These are phyloP conservation scores for Bathynomus jamesi DNA, from an alignment of 1,140 invertebrate species.

Conservation along the genomic window DNA sequence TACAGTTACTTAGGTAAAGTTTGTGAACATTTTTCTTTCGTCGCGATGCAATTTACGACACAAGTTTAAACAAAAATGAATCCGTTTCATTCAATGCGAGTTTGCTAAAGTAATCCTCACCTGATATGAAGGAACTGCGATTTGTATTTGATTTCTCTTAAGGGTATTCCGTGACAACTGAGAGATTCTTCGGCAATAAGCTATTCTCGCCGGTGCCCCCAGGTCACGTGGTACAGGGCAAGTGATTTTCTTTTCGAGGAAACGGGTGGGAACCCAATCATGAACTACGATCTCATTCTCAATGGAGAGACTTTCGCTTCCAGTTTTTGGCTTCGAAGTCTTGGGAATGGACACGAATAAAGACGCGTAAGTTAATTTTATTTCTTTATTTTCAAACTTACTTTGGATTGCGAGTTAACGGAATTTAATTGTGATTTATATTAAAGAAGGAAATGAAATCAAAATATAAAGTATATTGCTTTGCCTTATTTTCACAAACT, in stretches of 20 bases:
- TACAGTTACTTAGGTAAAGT: constrained; percentile 88
- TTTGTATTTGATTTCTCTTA: too few species aligned
- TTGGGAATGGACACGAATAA: constrained; percentile 74
- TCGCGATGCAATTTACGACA: too few species aligned
- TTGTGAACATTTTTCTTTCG: neutral
- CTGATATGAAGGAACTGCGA: too few species aligned
- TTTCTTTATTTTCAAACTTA: too few species aligned
- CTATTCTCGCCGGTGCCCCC: constrained; percentile 73
- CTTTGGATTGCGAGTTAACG: too few species aligned
- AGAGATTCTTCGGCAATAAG: constrained; percentile 42
- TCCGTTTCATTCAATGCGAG: too few species aligned
- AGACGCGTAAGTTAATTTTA: constrained; percentile 66
- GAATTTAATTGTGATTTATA: too few species aligned
- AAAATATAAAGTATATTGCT: too few species aligned
- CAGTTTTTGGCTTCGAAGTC: constrained; percentile 81
- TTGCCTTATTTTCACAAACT: too few species aligned
- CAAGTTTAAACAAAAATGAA: too few species aligned
- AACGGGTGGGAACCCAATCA: constrained; percentile 39
- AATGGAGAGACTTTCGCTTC: constrained; percentile 78
- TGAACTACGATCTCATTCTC: constrained; percentile 57
- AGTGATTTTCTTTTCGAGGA: constrained; percentile 66
- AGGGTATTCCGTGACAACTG: constrained; percentile 41
- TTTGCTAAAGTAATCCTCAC: too few species aligned
- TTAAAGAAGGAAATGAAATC: too few species aligned
- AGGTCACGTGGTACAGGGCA: constrained; percentile 73